Percentiles rank a stretch among this genome's conserved stretches.
Evolutionary conservation across 1,140 invertebrate species (phyloP).

Genomic region (Pseudachorutes palmiensis): DNA sequence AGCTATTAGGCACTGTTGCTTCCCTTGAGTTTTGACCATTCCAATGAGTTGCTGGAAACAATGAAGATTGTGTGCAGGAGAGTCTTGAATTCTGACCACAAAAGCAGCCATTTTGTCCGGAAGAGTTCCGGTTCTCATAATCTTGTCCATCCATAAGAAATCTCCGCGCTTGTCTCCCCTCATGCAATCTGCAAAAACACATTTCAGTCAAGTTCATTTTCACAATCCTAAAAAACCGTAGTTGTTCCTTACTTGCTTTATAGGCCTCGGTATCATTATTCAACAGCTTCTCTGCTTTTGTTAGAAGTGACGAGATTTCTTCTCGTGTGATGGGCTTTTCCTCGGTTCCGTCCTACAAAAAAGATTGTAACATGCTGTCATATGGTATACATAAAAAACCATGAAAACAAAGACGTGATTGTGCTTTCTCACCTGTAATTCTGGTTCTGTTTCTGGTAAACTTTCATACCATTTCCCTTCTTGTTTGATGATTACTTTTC

Average conservation of each 20-base stretch:
- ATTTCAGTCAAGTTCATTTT: background rate
- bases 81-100: slow-evolving; percentile 72
- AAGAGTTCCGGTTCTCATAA: slow-evolving; percentile 68
- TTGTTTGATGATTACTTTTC: too few species aligned
- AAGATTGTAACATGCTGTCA: background rate
- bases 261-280: slow-evolving; percentile 16
- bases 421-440: background rate
- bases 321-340: slow-evolving; percentile 9
- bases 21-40: slow-evolving; percentile 72
- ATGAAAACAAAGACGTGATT: background rate
- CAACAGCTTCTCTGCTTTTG: slow-evolving; percentile 14
- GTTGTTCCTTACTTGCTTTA: slow-evolving; percentile 7
- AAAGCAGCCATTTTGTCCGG: slow-evolving; percentile 79
- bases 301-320: slow-evolving; percentile 1
- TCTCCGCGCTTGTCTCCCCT: slow-evolving; percentile 23
- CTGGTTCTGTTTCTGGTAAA: background rate
- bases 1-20: slow-evolving; percentile 55
- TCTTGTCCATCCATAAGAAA: slow-evolving; percentile 64
- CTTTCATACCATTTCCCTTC: slow-evolving; percentile 19
- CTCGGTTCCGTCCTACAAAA: background rate
- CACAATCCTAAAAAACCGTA: background rate
- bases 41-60: slow-evolving; percentile 62
- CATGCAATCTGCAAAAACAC: slow-evolving; percentile 11
- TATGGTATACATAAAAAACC: background rate
- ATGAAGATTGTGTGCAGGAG: slow-evolving; percentile 67